These are phyloP conservation scores for Aporophyla lueneburgensis DNA, from an alignment of 2,888 invertebrate species.

Conservation along the genomic window DNA sequence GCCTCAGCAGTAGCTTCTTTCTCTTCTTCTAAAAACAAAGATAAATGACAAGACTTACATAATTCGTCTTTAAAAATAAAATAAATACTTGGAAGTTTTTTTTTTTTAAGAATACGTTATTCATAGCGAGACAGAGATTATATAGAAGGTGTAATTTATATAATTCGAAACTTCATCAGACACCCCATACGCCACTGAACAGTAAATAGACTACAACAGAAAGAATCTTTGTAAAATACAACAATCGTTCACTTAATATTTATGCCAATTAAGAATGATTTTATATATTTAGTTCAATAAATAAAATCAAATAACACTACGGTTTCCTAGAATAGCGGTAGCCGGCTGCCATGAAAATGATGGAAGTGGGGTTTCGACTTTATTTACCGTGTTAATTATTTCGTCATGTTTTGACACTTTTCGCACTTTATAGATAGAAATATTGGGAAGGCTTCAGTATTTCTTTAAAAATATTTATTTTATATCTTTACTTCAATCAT, in stretches of 20 bases:
- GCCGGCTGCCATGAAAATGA: background rate
- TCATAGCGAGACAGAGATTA: background rate
- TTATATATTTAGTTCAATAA: background rate
- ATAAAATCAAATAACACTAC: background rate
- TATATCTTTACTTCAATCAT: no score
- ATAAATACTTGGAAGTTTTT: background rate
- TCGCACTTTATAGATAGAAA: no score
- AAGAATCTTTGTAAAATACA: background rate
- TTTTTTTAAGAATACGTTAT: background rate
- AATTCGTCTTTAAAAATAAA: background rate
- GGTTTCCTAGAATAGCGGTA: no score
- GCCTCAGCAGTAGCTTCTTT: conserved; percentile 77
- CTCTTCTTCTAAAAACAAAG: conserved; percentile 79
- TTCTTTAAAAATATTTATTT: no score
- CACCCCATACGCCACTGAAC: background rate
- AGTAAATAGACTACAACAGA: background rate
- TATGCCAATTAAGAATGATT: background rate
- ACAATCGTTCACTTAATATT: background rate
- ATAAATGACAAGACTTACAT: background rate
- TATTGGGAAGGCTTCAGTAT: no score
- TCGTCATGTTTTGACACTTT: no score
- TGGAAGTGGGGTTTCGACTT: background rate
- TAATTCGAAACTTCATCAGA: background rate
- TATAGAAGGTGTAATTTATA: background rate
- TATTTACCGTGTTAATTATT: background rate